Percentiles rank a stretch among this genome's conserved stretches.
Conservation (phyloP, 2,888 invertebrate genomes). For the Pristionchus arcanus region DNA sequence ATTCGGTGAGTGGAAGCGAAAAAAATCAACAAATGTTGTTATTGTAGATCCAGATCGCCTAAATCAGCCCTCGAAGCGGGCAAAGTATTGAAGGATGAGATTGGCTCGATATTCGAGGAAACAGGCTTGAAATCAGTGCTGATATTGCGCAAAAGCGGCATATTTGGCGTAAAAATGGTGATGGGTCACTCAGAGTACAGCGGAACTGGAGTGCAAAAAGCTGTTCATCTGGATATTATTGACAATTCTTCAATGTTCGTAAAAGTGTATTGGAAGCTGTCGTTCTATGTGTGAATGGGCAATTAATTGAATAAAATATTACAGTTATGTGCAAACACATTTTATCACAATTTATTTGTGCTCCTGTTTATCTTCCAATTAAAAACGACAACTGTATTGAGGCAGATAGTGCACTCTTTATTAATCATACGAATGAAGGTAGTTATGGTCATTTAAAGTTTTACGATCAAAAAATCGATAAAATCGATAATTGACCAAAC, state of each 20-base stretch:
- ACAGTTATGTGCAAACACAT: no score
- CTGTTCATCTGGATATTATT: not conserved
- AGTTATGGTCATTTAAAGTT: no score
- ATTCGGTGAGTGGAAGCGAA: not conserved
- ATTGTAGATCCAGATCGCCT: not conserved
- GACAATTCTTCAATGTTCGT: not conserved
- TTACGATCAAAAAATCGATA: no score
- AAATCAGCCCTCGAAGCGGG: not conserved
- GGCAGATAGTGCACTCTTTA: no score
- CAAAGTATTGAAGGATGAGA: not conserved
- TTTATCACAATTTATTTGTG: no score
- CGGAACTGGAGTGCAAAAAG: not conserved
- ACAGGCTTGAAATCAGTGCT: not conserved
- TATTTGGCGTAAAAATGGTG: not conserved
- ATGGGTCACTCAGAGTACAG: not conserved
- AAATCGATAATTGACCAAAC: no score
- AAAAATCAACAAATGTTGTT: no score
- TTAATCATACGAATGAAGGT: no score
- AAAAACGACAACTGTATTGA: no score
- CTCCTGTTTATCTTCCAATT: no score
- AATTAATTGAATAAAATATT: not conserved
- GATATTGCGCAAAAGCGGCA: not conserved
- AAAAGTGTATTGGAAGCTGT: not conserved
- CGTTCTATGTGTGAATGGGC: not conserved
- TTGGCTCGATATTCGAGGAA: not conserved